Percentiles rank a stretch among this genome's conserved stretches.
Evolutionary conservation across 2,888 invertebrate species (phyloP).

Genomic region (Caenorhabditis becei): DNA sequence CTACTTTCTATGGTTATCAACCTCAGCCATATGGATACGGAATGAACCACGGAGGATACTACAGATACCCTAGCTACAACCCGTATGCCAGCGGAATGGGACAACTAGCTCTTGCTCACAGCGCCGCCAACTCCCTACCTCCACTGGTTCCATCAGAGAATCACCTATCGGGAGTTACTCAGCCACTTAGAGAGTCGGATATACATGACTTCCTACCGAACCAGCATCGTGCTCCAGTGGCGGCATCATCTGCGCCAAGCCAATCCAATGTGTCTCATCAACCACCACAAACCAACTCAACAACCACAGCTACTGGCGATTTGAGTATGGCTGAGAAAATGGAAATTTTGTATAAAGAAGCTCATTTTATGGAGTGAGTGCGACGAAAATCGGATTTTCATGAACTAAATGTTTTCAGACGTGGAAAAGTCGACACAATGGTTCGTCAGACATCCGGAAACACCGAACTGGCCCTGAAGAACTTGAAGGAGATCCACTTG

Average conservation of each 20-base stretch:
- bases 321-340: conserved; percentile 59
- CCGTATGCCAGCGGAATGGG: conserved; percentile 43
- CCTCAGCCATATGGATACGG: conserved; percentile 30
- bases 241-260: neutral
- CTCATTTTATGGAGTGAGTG: conserved; percentile 67
- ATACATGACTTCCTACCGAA: conserved; percentile 43
- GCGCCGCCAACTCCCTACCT: conserved; percentile 22
- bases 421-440: conserved; percentile 69
- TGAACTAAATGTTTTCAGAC: conserved; percentile 47
- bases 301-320: conserved; percentile 14
- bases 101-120: conserved; percentile 34
- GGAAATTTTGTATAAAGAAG: conserved; percentile 72
- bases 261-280: neutral
- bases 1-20: conserved; percentile 30
- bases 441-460: conserved; percentile 65
- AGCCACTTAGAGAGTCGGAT: conserved; percentile 43
- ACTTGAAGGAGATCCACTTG: conserved; percentile 67
- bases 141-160: conserved; percentile 40
- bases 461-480: conserved; percentile 65
- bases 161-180: conserved; percentile 18
- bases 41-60: conserved; percentile 21
- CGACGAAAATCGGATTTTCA: neutral
- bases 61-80: conserved; percentile 15
- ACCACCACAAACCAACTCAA: neutral
- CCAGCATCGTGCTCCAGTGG: conserved; percentile 8